A percentile compares a stretch with the other conserved stretches of the same genome.
These are phyloP conservation scores for Cettia cetti DNA, from an alignment of 2,113 vertebrate species.

Conservation along the genomic window DNA sequence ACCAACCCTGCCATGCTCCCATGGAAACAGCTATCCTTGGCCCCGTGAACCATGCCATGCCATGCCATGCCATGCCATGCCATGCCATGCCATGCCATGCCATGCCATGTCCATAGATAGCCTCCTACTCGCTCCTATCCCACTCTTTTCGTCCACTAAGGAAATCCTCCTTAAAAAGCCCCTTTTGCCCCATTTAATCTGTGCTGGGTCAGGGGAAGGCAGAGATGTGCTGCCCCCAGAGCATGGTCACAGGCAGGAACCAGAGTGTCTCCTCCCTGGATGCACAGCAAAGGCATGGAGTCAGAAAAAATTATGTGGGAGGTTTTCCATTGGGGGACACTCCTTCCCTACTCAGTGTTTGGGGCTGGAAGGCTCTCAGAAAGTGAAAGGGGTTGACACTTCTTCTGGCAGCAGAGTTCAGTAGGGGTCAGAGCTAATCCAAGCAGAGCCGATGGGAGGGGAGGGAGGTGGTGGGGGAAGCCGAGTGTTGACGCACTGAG, in stretches of 20 bases:
- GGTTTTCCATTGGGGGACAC: neutral
- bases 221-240: neutral
- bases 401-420: constrained; percentile 21
- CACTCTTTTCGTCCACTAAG: neutral
- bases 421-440: constrained; percentile 51
- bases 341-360: neutral
- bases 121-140: neutral
- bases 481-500: neutral
- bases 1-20: neutral
- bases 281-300: fast-evolving
- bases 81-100: neutral
- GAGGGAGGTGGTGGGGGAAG: neutral
- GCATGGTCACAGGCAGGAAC: neutral
- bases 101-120: neutral
- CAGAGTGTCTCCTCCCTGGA: fast-evolving
- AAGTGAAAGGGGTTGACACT: constrained; percentile 54
- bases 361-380: neutral
- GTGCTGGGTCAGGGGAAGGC: neutral
- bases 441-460: neutral
- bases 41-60: neutral
- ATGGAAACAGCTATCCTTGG: neutral
- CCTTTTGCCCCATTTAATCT: neutral
- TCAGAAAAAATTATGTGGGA: neutral
- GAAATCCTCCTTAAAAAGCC: neutral
- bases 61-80: neutral